These are phyloP conservation scores for Melanogrammus aeglefinus DNA, from an alignment of 2,797 vertebrate species.

Conservation along the genomic window DNA sequence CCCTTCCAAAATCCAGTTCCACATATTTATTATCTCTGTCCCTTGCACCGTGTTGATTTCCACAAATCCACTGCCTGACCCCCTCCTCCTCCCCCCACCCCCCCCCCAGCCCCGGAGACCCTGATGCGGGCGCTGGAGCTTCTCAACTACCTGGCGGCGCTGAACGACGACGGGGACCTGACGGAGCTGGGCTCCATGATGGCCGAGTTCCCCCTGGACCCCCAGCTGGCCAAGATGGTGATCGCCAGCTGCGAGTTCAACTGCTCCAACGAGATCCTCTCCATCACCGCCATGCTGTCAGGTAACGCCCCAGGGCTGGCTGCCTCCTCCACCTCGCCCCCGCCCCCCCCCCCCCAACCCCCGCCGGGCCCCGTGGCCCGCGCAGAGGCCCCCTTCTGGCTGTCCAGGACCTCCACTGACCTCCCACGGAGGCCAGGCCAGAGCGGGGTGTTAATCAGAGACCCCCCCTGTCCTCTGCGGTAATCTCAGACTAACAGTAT, in stretches of 20 bases:
- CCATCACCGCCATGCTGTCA: slow-evolving; percentile 99
- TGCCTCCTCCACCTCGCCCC: slow-evolving; percentile 74
- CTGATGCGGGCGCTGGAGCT: slow-evolving; percentile 98
- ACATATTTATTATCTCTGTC: neutral
- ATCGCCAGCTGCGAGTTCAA: slow-evolving; percentile 99
- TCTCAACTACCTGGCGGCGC: slow-evolving; percentile 95
- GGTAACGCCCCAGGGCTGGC: slow-evolving; percentile 82
- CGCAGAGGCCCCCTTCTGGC: no score
- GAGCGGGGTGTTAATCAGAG: no score
- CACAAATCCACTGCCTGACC: neutral
- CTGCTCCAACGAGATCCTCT: slow-evolving; percentile 99
- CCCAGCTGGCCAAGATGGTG: slow-evolving; percentile 99
- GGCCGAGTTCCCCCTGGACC: slow-evolving; percentile 97
- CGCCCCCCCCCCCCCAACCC: slow-evolving; percentile 77
- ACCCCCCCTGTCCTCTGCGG: no score
- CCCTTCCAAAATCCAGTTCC: slow-evolving; percentile 15
- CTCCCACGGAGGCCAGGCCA: no score
- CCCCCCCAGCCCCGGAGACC: slow-evolving; percentile 89
- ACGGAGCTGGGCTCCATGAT: slow-evolving; percentile 99
- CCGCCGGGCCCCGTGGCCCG: slow-evolving; percentile 34
- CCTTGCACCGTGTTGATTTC: neutral
- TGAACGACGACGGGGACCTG: slow-evolving; percentile 97
- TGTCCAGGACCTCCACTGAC: no score
- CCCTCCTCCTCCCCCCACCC: neutral
- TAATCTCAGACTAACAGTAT: no score